Base-by-base conservation (phyloP, 2,888 invertebrate genomes). In the Druceiella hillmani region DNA sequence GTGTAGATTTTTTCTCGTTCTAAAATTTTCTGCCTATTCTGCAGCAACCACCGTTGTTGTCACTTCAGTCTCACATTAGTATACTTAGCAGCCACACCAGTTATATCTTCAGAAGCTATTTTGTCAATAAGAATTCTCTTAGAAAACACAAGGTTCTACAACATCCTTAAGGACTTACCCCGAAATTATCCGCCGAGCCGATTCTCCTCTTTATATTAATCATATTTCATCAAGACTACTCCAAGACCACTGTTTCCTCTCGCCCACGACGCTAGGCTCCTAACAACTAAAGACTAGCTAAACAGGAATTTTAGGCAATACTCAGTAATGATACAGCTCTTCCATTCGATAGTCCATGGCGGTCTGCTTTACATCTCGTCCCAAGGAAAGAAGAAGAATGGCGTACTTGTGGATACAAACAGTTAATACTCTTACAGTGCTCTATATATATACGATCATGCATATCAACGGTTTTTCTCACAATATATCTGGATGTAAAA, bases 21-120 rank as follows among this genome's bases (percentile, higher is more conserved):
- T 57, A 47, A 30, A 48, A 50, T n/a, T 41, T 61, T 1, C 40
- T 58, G 2, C 53, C n/a, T n/a, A n/a, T n/a, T 56, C 2, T 56
- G 58, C 33, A 16, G 51, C 2, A 48, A 53, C 9, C 31, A 42
- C 4, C 40, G 48, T 1, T 22, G 59, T 1, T 24, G 53, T 1
- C 48, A 50, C n/a, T n/a, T n/a, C 16, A 33, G 17, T 11, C 30
- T 14, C 3, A 51, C 50, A 5, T 33, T 30, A 7, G 22, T 48
- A 3, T 25, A 22, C n/a, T 28, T 39, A 20, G 6, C 6, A 7
- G 22, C 6, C n/a, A 20, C 22, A 9, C n/a, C 22, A 20, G 22
- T 20, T 6, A 6, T 6, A 6, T 20, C 22, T 6, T 20, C 22
- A 9, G 22, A 20, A 6, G n/a, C 6, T 20, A 6, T 20, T 7